Conservation (phyloP, 2,113 vertebrate genomes). For the Ciconia boyciana region DNA sequence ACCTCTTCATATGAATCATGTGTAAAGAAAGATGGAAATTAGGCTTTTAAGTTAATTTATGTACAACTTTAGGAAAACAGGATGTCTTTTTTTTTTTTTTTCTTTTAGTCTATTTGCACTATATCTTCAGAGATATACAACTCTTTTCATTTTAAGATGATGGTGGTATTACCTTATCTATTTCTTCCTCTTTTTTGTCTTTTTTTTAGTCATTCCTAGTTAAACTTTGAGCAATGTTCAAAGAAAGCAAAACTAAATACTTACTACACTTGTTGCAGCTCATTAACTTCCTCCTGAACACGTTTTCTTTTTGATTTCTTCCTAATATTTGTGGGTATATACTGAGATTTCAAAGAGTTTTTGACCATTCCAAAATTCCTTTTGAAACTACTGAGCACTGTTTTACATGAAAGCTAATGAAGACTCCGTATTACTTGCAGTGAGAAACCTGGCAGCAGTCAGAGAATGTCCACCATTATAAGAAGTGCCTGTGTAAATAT, state of each 20-base stretch:
- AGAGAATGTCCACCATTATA: not conserved
- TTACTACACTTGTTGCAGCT: not conserved
- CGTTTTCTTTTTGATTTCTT: not conserved
- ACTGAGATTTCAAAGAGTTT: not conserved
- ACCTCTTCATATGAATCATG: not conserved
- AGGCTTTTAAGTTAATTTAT: not conserved
- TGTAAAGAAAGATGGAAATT: not conserved
- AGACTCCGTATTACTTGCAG: not conserved
- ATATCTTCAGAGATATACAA: not conserved
- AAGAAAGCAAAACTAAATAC: not conserved
- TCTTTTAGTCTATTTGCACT: not conserved
- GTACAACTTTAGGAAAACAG: not conserved
- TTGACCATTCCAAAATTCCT: not conserved
- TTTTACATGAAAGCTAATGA: not conserved
- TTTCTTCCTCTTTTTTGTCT: not conserved
- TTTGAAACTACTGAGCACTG: not conserved
- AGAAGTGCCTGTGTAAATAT: not conserved
- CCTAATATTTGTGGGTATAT: not conserved
- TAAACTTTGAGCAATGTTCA: not conserved
- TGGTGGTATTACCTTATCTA: not conserved
- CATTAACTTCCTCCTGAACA: not conserved
- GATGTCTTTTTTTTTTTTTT: not conserved
- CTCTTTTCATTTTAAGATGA: not conserved
- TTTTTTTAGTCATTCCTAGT: not conserved
- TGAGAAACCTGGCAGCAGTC: not conserved